A percentile compares a stretch with the other conserved stretches of the same genome.
These are phyloP conservation scores for Loriculus beryllinus DNA, from an alignment of 2,797 vertebrate genomes.

Conservation along the genomic window DNA sequence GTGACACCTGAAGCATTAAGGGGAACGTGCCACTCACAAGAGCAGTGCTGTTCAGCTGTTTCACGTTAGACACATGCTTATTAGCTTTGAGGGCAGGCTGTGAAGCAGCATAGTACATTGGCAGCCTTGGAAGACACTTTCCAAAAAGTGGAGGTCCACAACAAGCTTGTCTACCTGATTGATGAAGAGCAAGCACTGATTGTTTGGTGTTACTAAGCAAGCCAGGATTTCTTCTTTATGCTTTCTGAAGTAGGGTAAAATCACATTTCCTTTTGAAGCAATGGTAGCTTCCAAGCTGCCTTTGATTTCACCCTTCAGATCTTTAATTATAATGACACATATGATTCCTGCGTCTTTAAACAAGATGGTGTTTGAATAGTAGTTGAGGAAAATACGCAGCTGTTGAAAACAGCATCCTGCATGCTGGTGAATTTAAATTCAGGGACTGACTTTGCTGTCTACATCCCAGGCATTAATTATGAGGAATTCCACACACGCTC, in stretches of 20 bases:
- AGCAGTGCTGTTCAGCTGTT: background rate
- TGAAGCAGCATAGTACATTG: fast-evolving
- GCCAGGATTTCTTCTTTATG: background rate
- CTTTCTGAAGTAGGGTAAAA: fast-evolving
- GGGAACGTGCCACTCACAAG: background rate
- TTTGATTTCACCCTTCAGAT: background rate
- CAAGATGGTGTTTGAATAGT: background rate
- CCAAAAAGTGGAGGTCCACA: background rate
- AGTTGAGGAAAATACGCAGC: background rate
- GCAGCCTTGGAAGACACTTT: background rate
- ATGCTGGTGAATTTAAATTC: background rate
- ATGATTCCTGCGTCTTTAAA: background rate
- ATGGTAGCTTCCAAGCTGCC: background rate
- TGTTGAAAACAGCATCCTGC: background rate
- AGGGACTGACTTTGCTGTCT: background rate
- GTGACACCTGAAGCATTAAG: conserved; percentile 50
- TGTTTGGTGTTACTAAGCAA: background rate
- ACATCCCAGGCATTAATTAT: background rate
- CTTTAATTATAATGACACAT: background rate
- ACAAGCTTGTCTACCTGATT: background rate
- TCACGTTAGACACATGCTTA: background rate
- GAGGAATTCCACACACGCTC: background rate
- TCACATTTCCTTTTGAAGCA: background rate
- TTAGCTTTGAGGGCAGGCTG: background rate
- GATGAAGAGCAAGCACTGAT: background rate